Evolutionary conservation across 2,113 vertebrate species (phyloP).

Genomic region (Catharus fuscescens): DNA sequence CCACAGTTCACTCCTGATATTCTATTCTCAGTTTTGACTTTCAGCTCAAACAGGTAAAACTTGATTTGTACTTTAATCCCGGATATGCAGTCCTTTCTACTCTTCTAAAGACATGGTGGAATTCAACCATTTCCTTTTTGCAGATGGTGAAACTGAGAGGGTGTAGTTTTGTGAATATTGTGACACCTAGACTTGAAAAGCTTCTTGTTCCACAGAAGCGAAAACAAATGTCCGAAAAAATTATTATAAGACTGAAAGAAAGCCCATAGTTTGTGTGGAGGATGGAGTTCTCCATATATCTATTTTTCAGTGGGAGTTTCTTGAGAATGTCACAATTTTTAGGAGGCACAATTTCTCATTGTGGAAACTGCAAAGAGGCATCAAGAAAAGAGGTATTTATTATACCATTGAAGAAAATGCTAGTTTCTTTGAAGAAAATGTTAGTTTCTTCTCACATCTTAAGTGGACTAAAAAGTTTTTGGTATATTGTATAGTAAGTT

Average conservation of each 20-base stretch:
- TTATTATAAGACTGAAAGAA: neutral
- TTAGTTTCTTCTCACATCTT: neutral
- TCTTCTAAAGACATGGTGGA: neutral
- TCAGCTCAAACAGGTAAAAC: neutral
- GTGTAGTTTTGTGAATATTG: neutral
- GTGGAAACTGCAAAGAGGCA: neutral
- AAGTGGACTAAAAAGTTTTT: neutral
- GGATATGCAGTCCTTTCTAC: neutral
- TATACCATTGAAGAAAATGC: neutral
- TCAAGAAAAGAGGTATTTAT: neutral
- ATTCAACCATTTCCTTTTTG: neutral
- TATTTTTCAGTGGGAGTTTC: neutral
- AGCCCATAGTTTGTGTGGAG: neutral
- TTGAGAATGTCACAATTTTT: neutral
- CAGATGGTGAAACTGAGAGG: neutral
- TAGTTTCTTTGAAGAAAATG: neutral
- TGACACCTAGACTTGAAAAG: neutral
- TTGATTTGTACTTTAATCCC: neutral
- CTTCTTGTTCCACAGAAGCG: neutral
- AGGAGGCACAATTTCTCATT: neutral
- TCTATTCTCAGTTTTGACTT: neutral
- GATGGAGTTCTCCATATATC: neutral
- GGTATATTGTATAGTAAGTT: neutral
- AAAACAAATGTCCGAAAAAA: neutral
- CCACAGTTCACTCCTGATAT: neutral